Percentiles rank a stretch among this genome's conserved stretches.
Evolutionary conservation across 2,113 vertebrate genomes (phyloP).

Genomic region (Theristicus caerulescens): DNA sequence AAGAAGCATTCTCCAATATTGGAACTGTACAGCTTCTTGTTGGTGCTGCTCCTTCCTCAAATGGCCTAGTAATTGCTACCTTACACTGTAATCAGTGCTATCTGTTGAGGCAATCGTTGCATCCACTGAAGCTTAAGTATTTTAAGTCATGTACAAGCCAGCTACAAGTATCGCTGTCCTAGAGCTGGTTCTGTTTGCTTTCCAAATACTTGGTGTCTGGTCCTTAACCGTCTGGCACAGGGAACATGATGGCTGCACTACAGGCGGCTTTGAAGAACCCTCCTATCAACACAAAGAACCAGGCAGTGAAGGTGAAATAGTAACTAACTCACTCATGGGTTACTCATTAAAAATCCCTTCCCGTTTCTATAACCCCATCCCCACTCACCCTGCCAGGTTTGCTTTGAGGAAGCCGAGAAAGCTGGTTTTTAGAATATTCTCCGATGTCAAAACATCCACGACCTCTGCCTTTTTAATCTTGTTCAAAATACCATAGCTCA

Average conservation of each 20-base stretch:
- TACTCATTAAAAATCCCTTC: background rate
- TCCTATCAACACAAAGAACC: constrained; percentile 97
- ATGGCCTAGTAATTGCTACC: background rate
- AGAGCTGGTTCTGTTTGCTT: background rate
- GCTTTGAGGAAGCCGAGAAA: background rate
- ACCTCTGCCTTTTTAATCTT: background rate
- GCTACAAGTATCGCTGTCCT: background rate
- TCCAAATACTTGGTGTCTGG: background rate
- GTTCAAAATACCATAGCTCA: background rate
- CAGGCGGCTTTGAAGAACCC: constrained; percentile 97
- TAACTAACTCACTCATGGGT: fast-evolving
- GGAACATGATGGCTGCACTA: constrained; percentile 92
- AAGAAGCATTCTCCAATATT: background rate
- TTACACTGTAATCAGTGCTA: background rate
- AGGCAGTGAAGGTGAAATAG: constrained; percentile 89
- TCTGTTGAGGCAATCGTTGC: background rate
- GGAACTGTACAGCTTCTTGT: background rate
- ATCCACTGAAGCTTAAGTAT: background rate
- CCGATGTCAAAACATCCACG: fast-evolving
- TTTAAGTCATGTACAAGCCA: background rate
- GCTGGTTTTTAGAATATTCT: background rate
- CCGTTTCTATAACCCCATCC: background rate
- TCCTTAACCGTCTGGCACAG: constrained; percentile 86
- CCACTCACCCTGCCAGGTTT: background rate
- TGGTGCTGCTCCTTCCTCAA: background rate